Base-by-base conservation (phyloP, 2,113 vertebrate genomes). In the Dromaius novaehollandiae region DNA sequence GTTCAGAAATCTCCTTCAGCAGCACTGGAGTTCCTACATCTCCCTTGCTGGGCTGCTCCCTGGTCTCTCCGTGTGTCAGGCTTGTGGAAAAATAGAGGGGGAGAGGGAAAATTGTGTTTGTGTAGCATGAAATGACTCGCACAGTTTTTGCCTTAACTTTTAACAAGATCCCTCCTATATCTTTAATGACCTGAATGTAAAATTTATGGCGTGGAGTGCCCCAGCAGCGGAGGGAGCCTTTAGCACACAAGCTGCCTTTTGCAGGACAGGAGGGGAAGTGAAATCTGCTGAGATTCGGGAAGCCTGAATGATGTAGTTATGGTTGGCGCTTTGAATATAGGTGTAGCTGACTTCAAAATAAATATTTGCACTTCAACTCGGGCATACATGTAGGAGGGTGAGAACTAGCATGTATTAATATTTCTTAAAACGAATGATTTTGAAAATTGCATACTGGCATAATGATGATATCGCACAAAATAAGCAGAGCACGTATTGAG, bases 241-340 rank as follows among this genome's bases (percentile, higher is more conserved):
- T 56, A 44, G 92, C 74, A 91, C 75, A 92, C 70, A 91, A 42
- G 60, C 44, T 32, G 77, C 84, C 58, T 89, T 93, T 95, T 86
- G 79, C 90, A 60, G 82, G n/a, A n/a, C 11, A 19, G 90, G 74
- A 76, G 60, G 65, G 75, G 88, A 90, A 90, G 56, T 38, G 73
- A 93, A 86, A 81, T 48, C 86, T 69, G 26, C 46, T 2, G 86
- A 65, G 90, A 40, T 32, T 1, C 90, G 81, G 81, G 65, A 68
- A 86, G 36, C 30, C 82, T 96, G 90, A 93, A 95, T 53, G 80
- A 89, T 89, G 92, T 42, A 79, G 86, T 94, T 96, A 36, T 95
- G 89, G 80, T 40, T 93, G 88, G 92, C 65, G 58, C 74, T 84
- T 87, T 4, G 51, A 86, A 79, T 79, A 38, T 60, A 53, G 26